Base-by-base conservation (phyloP, 1,140 invertebrate genomes). In the Drosophila chauvacae region DNA sequence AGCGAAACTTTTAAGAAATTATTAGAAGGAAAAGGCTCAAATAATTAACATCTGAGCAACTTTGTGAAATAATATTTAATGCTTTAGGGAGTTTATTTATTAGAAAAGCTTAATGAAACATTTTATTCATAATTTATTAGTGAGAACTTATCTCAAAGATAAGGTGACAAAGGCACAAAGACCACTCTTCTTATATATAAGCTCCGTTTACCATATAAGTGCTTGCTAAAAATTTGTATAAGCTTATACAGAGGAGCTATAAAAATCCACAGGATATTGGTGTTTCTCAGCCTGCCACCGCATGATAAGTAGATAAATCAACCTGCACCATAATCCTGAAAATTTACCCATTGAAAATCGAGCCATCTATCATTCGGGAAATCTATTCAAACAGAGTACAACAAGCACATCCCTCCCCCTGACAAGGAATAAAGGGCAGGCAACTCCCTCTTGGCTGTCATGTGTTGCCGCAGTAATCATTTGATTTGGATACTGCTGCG, bases 381-480 rank as follows among this genome's bases (percentile, higher is more conserved):
- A 73, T 73, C 69, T 35, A 53, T 58, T 50, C 44, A 41, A 69
- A 60, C 26, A 33, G 69, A 50, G 48, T 61, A 50, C 41, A 69
- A 60, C 72, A 60, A 20, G 56, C 16, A 28, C 16, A 14, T 14
- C 28, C 14, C 9, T 23, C 20, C 11, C 11, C 28, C 23, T 16
- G 26, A 41, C 28, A 37, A 37, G 53, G 35, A 56, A 11, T 39
- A 26, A 39, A 37, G 23, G 9, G 5, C 37, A 33, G 26, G 30
- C 26, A 37, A 72, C 30, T 69, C 56, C 51, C 57, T 39, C 41
- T 69, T 68, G 65, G 60, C 71, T 74, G 74, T 78, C 85, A 90
- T 90, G 85, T 90, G 85, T 77, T 81, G 85, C 55, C 62, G 62
- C 64, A 53, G 69, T 79, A 87, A 87, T 65, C 84, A 87, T 87